Conservation (phyloP, 1,140 invertebrate species). For the Coelopa frigida region DNA sequence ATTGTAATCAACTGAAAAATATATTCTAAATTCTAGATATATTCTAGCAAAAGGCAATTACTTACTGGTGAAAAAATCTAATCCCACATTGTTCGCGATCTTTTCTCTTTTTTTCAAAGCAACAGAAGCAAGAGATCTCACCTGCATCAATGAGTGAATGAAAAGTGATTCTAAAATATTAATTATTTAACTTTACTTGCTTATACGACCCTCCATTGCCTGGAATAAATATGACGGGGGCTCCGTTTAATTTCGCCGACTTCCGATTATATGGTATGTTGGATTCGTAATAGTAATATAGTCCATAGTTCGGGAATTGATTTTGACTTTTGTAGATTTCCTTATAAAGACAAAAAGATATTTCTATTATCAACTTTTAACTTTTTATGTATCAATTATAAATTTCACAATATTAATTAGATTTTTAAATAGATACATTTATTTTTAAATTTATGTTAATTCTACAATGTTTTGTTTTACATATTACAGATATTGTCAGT, state of each 20-base stretch:
- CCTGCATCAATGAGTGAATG: constrained; percentile 47
- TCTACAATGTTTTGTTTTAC: too few species aligned
- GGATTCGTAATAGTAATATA: constrained; percentile 90
- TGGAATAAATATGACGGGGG: constrained; percentile 87
- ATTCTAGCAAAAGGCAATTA: constrained; percentile 1
- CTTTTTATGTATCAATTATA: too few species aligned
- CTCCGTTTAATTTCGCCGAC: constrained; percentile 69
- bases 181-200: constrained; percentile 50
- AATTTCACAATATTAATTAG: too few species aligned
- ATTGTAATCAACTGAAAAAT: constrained; percentile 64
- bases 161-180: background rate
- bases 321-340: too few species aligned
- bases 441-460: too few species aligned
- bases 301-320: constrained; percentile 68
- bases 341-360: too few species aligned
- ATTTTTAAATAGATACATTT: too few species aligned
- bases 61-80: constrained; percentile 76
- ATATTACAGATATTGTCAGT: too few species aligned
- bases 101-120: constrained; percentile 67
- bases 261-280: constrained; percentile 58
- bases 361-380: too few species aligned
- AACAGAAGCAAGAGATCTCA: constrained; percentile 80
- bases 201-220: constrained; percentile 88
- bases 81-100: constrained; percentile 49
- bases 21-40: constrained; percentile 1